Evolutionary conservation across 64 coral and sea anemone species (phyloP), one percentile per base, ranked within the genome.

Genomic region (Stichodactyla mertensii): DNA sequence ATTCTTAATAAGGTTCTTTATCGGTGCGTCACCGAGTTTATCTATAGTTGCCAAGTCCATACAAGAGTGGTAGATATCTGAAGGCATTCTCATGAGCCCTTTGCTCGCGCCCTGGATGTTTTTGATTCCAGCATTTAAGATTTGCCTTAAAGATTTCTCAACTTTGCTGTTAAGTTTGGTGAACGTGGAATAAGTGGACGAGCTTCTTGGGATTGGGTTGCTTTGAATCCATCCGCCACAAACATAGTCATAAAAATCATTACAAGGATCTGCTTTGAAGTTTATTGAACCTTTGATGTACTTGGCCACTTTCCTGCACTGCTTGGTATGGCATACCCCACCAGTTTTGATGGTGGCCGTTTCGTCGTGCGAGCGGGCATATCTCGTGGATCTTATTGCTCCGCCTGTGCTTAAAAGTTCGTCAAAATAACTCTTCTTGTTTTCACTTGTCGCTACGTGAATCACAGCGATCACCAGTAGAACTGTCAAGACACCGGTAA

Each of bases 121-220:
- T 60, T 71, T 83, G 36, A 92, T 99, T 55, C 78, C 58, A 12
- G 71, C 67, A 58, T 95, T 91, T 54, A 99, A 83, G 19, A 99
- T 85, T 54, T 89, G 61, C 45, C 88, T 89, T 24, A 99, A 82
- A 20, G 88, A 87, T 58, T 88, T 85, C 12, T 99, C 97, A 15
- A 95, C 93, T 54, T 86, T 54, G 12, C 90, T 84, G 51, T 99
- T 95, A 18, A 99, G 93, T 53, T 99, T 99, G 51, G 93, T 69
- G 86, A 99, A 99, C 4, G 97, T 99, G 0, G 97, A 99, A 83
- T 88, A 99, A 31, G 90, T 91, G 1, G 97, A 99, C 4, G 97
- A 95, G 26, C 92, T 95, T 77, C 80, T 90, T 7, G 94, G 94
- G 86, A 96, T 96, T 54, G 91, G 94, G 52, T 96, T 93, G 12